A percentile compares a stretch with the other conserved stretches of the same genome.
phyloP scores from a whole-genome alignment of 2,888 invertebrate species.

The Gandaritis pyraliata region DNA sequence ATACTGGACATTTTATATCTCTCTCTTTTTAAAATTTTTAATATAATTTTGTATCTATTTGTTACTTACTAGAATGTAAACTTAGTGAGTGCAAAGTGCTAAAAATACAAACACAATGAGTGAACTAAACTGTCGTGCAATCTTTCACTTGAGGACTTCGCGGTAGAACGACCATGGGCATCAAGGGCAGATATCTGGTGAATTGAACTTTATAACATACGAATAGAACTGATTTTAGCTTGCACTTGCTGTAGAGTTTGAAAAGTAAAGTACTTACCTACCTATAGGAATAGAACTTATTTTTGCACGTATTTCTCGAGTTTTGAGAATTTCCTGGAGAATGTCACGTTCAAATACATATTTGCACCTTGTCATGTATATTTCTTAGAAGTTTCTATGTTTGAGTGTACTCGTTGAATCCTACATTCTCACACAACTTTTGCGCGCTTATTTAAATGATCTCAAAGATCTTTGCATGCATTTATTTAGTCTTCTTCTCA shows the following conservation, averaged over 20 bases:
- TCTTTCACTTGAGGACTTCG: constrained; percentile 19
- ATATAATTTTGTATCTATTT: constrained; percentile 16
- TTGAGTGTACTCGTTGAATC: constrained; percentile 7
- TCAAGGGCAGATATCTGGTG: constrained; percentile 73
- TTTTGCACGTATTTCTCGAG: constrained; percentile 8
- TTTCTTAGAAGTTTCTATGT: constrained; percentile 5
- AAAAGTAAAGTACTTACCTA: constrained; percentile 1
- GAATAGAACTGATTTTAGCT: constrained; percentile 20
- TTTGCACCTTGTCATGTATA: constrained; percentile 3
- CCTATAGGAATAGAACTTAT: not conserved
- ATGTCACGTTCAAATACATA: not conserved
- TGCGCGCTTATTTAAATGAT: constrained; percentile 4
- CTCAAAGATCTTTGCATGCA: not conserved
- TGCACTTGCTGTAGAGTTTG: constrained; percentile 9
- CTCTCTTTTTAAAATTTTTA: not conserved
- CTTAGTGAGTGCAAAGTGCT: constrained; percentile 20
- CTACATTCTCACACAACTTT: not conserved
- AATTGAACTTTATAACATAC: constrained; percentile 46
- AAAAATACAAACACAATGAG: constrained; percentile 23
- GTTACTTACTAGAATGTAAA: not conserved
- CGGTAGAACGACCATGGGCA: constrained; percentile 60
- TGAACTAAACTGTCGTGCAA: constrained; percentile 31
- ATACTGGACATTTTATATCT: too few species aligned
- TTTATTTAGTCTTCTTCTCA: not conserved
- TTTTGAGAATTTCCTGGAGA: constrained; percentile 1